A percentile compares a stretch with the other conserved stretches of the same genome.
phyloP scores from a whole-genome alignment of 2,888 invertebrate species.

The Argyra leucocephala region DNA sequence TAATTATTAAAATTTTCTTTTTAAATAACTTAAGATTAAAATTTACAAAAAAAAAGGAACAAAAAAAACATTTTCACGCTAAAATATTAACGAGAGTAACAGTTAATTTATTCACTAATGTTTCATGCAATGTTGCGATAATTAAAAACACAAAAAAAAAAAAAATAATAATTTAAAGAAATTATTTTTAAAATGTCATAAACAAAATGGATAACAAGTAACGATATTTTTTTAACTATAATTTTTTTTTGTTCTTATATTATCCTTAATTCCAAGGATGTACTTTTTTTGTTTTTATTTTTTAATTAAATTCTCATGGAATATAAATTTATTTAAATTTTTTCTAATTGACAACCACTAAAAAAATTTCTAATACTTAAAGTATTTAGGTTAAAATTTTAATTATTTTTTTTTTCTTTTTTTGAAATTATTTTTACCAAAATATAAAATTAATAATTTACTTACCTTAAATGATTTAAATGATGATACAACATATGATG shows the following conservation, averaged over 20 bases:
- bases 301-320: background rate
- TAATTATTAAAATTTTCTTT: too few relatives aligned
- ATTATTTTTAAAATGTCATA: background rate
- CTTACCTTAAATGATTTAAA: slow-evolving; percentile 84
- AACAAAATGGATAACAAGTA: background rate
- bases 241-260: background rate
- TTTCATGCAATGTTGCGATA: slow-evolving; percentile 1
- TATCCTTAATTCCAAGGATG: background rate
- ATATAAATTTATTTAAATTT: too few relatives aligned
- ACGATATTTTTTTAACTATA: background rate
- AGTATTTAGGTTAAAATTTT: background rate
- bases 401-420: background rate
- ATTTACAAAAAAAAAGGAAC: too few relatives aligned
- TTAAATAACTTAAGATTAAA: too few relatives aligned
- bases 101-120: background rate
- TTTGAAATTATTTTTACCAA: background rate
- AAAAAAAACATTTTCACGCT: too few relatives aligned
- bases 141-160: background rate
- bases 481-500: slow-evolving; percentile 85
- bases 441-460: slow-evolving; percentile 17
- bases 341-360: too few relatives aligned
- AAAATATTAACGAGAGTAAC: too few relatives aligned
- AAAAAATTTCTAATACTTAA: too few relatives aligned
- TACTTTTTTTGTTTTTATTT: too few relatives aligned
- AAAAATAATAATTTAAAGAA: background rate